Conservation (phyloP, 1,140 invertebrate genomes). For the Atta colombica region DNA sequence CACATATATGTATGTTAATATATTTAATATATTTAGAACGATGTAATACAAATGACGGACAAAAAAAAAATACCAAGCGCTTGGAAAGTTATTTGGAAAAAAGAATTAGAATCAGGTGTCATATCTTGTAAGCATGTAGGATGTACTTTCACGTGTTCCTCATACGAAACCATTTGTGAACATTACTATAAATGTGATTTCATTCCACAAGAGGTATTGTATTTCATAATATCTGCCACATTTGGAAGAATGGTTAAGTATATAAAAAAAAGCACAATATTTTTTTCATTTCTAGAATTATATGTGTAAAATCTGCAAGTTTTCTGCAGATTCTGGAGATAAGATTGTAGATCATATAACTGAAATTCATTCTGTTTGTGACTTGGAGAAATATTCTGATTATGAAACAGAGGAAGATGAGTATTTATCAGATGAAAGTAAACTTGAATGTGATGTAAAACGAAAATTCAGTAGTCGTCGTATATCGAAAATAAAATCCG, state of each 20-base stretch:
- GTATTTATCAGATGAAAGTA: conserved; percentile 59
- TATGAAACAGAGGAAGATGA: conserved; percentile 67
- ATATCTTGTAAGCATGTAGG: conserved; percentile 77
- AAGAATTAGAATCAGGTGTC: conserved; percentile 68
- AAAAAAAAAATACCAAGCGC: conserved; percentile 76
- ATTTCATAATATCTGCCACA: not conserved
- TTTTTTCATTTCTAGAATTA: conserved; percentile 72
- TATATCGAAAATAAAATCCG: not conserved
- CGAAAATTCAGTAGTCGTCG: not conserved
- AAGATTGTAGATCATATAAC: conserved; percentile 78
- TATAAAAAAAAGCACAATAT: not conserved
- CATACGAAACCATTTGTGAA: conserved; percentile 76
- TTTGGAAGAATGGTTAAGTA: not conserved
- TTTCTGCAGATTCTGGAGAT: conserved; percentile 65
- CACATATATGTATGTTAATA: conserved; percentile 11
- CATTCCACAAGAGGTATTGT: conserved; percentile 73
- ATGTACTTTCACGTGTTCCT: conserved; percentile 74
- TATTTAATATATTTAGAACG: conserved; percentile 70
- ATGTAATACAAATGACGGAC: conserved; percentile 75
- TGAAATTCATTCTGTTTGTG: conserved; percentile 69
- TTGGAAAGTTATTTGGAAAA: conserved; percentile 78
- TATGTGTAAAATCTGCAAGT: conserved; percentile 82
- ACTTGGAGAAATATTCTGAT: conserved; percentile 62
- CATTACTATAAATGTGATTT: conserved; percentile 82
- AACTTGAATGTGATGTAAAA: conserved; percentile 1